phyloP scores from a whole-genome alignment of 2,888 invertebrate species.

The Nasonovia ribisnigri region DNA sequence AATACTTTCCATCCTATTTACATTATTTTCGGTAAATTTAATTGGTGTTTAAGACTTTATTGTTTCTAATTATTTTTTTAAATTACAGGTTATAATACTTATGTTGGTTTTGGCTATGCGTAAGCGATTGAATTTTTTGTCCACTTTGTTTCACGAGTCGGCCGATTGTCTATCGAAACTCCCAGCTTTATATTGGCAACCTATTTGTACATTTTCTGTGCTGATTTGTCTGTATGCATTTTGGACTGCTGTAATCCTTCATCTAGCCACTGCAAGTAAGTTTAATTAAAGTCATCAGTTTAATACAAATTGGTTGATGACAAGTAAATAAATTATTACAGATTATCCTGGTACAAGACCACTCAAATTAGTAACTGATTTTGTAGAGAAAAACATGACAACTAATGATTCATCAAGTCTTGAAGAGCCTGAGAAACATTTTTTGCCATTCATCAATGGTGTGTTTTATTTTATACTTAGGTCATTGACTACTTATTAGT shows the following conservation, averaged over 20 bases:
- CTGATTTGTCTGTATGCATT: conserved; percentile 84
- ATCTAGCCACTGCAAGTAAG: conserved; percentile 87
- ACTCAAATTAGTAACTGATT: conserved; percentile 67
- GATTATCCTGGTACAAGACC: conserved; percentile 71
- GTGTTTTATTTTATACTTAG: conserved; percentile 42
- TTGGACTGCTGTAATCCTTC: conserved; percentile 89
- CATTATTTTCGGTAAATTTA: conserved; percentile 52
- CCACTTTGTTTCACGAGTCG: conserved; percentile 89
- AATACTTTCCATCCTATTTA: conserved; percentile 31
- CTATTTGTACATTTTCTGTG: conserved; percentile 84
- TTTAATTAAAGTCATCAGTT: conserved; percentile 68
- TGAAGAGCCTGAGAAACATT: conserved; percentile 34
- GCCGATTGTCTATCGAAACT: conserved; percentile 87
- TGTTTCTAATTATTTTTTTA: conserved; percentile 25
- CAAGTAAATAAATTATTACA: conserved; percentile 67
- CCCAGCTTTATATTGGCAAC: conserved; percentile 88
- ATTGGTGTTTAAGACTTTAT: background rate
- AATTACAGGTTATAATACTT: conserved; percentile 78
- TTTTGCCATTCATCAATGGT: conserved; percentile 51
- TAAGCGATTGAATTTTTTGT: conserved; percentile 84
- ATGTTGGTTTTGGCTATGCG: conserved; percentile 83
- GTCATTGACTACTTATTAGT: background rate
- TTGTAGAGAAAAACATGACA: conserved; percentile 43
- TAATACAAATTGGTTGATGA: background rate
- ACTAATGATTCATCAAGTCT: conserved; percentile 25